These are phyloP conservation scores for Dendrocopos noguchii DNA, from an alignment of 2,113 vertebrate species.

Conservation along the genomic window DNA sequence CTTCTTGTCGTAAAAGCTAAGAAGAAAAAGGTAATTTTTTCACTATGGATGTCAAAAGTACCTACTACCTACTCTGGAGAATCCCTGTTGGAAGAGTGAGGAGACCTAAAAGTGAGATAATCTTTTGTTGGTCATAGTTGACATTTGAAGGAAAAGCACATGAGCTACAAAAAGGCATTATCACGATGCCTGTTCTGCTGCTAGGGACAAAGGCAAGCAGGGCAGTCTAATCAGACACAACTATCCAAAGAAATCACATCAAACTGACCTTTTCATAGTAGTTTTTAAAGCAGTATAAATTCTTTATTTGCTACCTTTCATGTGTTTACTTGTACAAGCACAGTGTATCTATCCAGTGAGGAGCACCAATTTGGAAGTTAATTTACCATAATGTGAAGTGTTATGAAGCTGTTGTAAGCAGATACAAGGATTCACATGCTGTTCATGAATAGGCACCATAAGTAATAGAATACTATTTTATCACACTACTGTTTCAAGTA, in stretches of 20 bases:
- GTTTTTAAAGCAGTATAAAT: background rate
- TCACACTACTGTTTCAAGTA: background rate
- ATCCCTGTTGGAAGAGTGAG: background rate
- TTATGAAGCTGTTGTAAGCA: background rate
- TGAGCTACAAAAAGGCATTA: background rate
- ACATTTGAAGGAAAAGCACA: constrained; percentile 4
- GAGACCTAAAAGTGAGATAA: background rate
- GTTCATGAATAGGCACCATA: background rate
- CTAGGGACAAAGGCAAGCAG: background rate
- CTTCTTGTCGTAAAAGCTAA: constrained; percentile 89
- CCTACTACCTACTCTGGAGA: background rate
- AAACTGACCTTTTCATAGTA: background rate
- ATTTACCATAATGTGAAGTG: background rate
- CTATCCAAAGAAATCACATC: background rate
- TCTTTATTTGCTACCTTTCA: background rate
- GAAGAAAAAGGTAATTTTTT: background rate
- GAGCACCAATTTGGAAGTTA: background rate
- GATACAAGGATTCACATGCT: background rate
- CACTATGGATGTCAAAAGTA: background rate
- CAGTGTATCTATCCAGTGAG: background rate
- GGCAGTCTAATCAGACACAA: background rate
- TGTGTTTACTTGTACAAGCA: background rate
- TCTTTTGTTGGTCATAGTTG: background rate
- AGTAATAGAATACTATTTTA: background rate
- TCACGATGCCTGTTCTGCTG: background rate